Conservation (phyloP, 2,797 vertebrate species). For the Balearica regulorum region DNA sequence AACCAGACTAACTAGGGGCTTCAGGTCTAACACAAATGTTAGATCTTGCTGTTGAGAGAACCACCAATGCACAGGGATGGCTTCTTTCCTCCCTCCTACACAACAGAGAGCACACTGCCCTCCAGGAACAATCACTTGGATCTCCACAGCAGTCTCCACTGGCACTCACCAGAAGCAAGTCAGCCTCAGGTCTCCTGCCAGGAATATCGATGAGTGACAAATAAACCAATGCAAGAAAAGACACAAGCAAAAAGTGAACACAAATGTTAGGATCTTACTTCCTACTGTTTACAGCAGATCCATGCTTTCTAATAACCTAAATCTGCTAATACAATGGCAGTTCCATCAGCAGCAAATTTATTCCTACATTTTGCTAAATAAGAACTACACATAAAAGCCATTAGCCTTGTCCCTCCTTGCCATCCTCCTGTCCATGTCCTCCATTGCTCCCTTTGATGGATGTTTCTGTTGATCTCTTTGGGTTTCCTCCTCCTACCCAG, state of each 20-base stretch:
- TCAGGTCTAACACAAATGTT: neutral
- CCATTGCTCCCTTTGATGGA: neutral
- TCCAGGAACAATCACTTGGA: neutral
- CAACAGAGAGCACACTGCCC: neutral
- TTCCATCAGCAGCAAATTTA: neutral
- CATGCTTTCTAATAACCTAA: neutral
- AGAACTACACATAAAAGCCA: neutral
- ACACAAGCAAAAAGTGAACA: neutral
- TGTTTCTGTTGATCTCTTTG: neutral
- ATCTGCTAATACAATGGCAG: neutral
- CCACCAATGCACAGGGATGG: neutral
- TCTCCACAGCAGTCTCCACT: neutral
- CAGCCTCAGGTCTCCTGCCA: neutral
- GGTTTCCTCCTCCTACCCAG: neutral
- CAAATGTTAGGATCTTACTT: neutral
- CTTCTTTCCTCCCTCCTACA: neutral
- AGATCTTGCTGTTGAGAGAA: neutral
- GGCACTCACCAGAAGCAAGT: neutral
- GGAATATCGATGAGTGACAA: neutral
- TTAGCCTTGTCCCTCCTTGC: neutral
- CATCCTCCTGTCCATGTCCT: neutral
- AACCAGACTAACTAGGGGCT: neutral
- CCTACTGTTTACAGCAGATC: neutral
- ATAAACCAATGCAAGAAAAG: neutral
- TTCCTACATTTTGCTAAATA: neutral